Percentiles rank a stretch among this genome's conserved stretches.
Evolutionary conservation across 2,113 vertebrate genomes (phyloP).

Genomic region (Ailurus styani): DNA sequence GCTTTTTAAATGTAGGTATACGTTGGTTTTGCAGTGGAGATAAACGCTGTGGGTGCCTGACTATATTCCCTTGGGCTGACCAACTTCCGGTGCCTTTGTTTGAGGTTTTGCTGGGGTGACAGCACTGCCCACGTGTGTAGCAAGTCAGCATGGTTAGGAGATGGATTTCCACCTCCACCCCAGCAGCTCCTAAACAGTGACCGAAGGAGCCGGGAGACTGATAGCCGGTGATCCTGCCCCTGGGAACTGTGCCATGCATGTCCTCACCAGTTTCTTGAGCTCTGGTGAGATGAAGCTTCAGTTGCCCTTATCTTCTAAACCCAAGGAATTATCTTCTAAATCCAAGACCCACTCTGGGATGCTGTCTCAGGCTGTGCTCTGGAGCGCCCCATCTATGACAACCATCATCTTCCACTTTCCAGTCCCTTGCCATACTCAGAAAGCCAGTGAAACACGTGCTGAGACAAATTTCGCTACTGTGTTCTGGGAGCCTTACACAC

Average conservation of each 20-base stretch:
- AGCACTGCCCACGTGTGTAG: accelerated
- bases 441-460: background rate
- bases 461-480: accelerated
- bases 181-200: background rate
- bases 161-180: accelerated
- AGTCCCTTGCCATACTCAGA: background rate
- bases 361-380: background rate
- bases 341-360: background rate
- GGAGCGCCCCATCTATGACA: background rate
- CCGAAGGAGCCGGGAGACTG: background rate
- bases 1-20: background rate
- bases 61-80: no score
- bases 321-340: background rate
- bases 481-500: no score
- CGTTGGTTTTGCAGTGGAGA: background rate
- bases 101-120: background rate
- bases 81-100: no score
- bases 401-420: no score
- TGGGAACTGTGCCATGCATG: accelerated
- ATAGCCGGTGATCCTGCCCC: accelerated
- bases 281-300: background rate
- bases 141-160: accelerated
- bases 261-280: background rate
- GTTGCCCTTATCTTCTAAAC: background rate
- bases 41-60: background rate